Conservation (phyloP, 2,113 vertebrate species). For the Rallus limicola region DNA sequence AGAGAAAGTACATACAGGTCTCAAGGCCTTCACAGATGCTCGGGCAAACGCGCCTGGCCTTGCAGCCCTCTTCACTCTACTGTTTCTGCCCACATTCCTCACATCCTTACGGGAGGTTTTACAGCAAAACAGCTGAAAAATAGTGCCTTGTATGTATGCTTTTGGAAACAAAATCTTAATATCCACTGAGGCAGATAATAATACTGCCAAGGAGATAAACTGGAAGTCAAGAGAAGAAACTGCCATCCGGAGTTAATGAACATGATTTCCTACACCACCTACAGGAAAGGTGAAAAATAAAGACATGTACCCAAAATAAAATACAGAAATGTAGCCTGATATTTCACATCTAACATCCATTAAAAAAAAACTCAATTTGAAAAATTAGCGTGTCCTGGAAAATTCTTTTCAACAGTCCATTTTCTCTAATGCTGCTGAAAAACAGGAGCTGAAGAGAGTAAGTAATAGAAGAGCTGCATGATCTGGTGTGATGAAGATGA, state of each 20-base stretch:
- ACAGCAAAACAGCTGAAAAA: background rate
- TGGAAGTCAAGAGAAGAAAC: background rate
- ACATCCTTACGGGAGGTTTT: background rate
- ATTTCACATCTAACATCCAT: background rate
- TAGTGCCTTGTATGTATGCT: background rate
- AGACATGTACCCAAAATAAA: background rate
- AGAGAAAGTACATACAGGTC: background rate
- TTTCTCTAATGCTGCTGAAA: background rate
- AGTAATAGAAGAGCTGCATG: background rate
- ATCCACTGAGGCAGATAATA: background rate
- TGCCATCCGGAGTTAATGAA: background rate
- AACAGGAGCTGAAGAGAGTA: background rate
- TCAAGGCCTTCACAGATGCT: background rate
- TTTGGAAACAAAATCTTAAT: background rate
- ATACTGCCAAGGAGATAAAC: background rate
- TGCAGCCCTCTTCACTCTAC: background rate
- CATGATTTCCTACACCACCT: background rate
- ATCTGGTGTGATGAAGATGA: background rate
- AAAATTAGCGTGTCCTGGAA: background rate
- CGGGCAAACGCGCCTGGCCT: background rate
- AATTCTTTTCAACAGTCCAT: background rate
- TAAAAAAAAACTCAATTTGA: background rate
- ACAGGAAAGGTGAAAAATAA: slow-evolving; percentile 24
- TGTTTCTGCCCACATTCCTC: background rate
- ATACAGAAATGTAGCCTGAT: background rate